Evolutionary conservation across 1,140 invertebrate genomes (phyloP).

Genomic region (Rhopalosiphum padi): DNA sequence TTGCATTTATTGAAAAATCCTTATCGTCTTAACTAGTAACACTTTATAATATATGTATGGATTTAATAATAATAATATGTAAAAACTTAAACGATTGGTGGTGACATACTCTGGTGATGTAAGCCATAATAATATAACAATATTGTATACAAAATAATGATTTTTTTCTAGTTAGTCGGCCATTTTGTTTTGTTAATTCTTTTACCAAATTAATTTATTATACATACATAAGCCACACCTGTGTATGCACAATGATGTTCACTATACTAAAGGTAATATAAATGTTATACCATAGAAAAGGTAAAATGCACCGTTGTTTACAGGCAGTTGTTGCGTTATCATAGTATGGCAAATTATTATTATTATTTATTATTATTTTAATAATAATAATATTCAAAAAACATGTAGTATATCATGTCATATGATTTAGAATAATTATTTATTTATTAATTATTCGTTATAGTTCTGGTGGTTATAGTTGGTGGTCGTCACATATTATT

Average conservation of each 20-base stretch:
- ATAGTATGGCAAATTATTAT: not conserved
- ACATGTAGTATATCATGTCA: not conserved
- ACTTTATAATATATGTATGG: not conserved
- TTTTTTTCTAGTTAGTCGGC: constrained; percentile 21
- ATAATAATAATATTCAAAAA: not conserved
- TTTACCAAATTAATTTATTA: constrained; percentile 39
- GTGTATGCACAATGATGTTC: constrained; percentile 43
- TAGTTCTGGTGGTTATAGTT: not conserved
- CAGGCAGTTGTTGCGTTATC: not conserved
- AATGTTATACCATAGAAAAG: not conserved
- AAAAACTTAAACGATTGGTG: not conserved
- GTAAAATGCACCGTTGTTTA: not conserved
- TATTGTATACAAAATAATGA: constrained; percentile 26
- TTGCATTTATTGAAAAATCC: not conserved
- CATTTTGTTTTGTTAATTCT: constrained; percentile 44
- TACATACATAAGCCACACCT: constrained; percentile 36
- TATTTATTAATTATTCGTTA: not conserved
- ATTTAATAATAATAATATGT: not conserved
- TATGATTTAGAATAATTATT: not conserved
- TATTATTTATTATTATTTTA: not conserved
- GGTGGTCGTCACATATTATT: not conserved
- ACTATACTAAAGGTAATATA: not conserved
- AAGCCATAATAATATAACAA: not conserved
- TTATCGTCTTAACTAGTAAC: not conserved
- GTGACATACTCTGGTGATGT: not conserved